phyloP scores from a whole-genome alignment of 1,140 invertebrate genomes.

The Heliconius hewitsoni region DNA sequence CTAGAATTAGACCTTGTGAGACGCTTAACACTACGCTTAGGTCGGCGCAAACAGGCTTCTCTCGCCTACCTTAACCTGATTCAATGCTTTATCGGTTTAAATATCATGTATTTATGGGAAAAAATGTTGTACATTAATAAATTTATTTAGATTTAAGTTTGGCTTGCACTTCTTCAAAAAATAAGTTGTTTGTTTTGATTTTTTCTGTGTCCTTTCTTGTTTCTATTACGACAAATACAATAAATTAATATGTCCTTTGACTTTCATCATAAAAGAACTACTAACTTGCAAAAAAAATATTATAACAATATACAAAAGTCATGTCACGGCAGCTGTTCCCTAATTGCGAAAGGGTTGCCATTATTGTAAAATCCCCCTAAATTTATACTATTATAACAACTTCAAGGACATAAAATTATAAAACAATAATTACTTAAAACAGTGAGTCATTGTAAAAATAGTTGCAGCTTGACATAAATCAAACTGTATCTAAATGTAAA shows the following conservation, averaged over 20 bases:
- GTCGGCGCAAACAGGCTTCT: slow-evolving; percentile 34
- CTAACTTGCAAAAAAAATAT: not conserved
- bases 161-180: no score
- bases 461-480: not conserved
- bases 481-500: not conserved
- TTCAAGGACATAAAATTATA: not conserved
- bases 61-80: slow-evolving; percentile 36
- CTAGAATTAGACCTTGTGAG: slow-evolving; percentile 32
- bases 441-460: not conserved
- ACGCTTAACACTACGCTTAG: slow-evolving; percentile 23
- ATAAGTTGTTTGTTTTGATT: no score
- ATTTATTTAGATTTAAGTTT: no score
- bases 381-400: not conserved
- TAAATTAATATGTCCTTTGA: not conserved
- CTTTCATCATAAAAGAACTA: not conserved
- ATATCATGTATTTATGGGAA: not conserved
- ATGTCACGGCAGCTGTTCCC: not conserved
- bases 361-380: not conserved
- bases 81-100: slow-evolving; percentile 18
- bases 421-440: not conserved
- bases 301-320: not conserved
- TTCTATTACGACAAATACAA: no score
- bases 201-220: no score
- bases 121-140: not conserved
- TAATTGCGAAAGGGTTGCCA: not conserved